A percentile compares a stretch with the other conserved stretches of the same genome.
phyloP scores from a whole-genome alignment of 2,797 vertebrate species.

The Rhynchotus rufescens region DNA sequence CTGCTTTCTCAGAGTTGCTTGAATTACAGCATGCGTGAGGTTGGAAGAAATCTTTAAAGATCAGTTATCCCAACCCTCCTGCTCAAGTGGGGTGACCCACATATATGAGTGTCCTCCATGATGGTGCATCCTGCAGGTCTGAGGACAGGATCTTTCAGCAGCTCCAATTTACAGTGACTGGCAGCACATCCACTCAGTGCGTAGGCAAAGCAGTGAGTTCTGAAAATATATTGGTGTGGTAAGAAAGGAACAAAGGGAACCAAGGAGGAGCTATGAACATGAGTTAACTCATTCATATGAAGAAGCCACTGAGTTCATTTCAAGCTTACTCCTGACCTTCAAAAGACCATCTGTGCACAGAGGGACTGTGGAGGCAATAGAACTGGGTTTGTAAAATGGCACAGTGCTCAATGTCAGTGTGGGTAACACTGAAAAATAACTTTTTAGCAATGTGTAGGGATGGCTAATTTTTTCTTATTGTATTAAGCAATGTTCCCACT shows the following conservation, averaged over 20 bases:
- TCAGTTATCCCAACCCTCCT: not conserved
- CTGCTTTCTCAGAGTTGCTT: not conserved
- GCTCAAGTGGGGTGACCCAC: not conserved
- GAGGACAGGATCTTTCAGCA: not conserved
- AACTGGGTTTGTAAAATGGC: not conserved
- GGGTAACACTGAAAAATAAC: not conserved
- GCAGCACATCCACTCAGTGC: not conserved
- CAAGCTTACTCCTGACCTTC: not conserved
- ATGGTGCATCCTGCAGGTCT: not conserved
- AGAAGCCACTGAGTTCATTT: not conserved
- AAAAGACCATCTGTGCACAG: not conserved
- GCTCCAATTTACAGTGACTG: not conserved
- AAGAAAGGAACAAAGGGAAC: not conserved
- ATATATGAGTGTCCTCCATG: not conserved
- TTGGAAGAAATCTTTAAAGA: not conserved
- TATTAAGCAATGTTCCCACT: not conserved
- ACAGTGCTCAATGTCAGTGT: not conserved
- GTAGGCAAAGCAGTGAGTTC: not conserved
- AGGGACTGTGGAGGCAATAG: not conserved
- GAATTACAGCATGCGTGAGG: not conserved
- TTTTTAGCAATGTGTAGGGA: not conserved
- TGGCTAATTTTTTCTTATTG: not conserved
- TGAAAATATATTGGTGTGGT: not conserved
- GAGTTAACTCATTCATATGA: not conserved
- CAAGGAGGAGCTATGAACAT: not conserved